phyloP scores from a whole-genome alignment of 2,888 invertebrate genomes.

The Sarcophaga rosellei region DNA sequence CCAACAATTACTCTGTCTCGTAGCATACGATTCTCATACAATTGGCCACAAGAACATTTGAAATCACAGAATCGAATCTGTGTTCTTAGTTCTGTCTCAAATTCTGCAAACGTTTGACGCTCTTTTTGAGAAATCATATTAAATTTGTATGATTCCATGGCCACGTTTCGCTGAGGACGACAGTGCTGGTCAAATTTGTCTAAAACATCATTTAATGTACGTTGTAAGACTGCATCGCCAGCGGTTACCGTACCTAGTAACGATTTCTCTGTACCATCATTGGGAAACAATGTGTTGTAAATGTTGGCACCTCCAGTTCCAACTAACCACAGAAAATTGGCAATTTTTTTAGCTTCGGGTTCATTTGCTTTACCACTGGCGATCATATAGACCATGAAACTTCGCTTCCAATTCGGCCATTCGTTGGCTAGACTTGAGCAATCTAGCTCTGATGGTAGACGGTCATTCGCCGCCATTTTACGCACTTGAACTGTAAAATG shows the following conservation, averaged over 20 bases:
- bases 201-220: no score
- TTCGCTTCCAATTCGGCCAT: slow-evolving; percentile 46
- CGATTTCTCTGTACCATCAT: slow-evolving; percentile 51
- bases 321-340: slow-evolving; percentile 61
- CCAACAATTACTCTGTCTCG: no score
- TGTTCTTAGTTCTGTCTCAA: no score
- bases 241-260: slow-evolving; percentile 22
- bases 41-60: no score
- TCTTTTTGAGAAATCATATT: no score
- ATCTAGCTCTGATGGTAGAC: slow-evolving; percentile 20
- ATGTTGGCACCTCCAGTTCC: slow-evolving; percentile 52
- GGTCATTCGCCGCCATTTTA: slow-evolving; percentile 21
- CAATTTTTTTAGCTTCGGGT: slow-evolving; percentile 37
- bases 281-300: slow-evolving; percentile 64
- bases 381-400: slow-evolving; percentile 26
- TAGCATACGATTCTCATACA: no score
- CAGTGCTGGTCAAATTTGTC: no score
- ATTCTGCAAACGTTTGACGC: no score
- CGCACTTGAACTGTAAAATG: not conserved
- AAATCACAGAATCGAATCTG: no score
- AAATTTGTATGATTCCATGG: no score
- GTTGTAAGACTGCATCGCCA: no score
- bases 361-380: slow-evolving; percentile 17
- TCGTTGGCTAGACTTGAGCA: slow-evolving; percentile 23
- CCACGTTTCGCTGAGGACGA: no score